Evolutionary conservation across 2,797 vertebrate species (phyloP).

Genomic region (Euthynnus affinis): DNA sequence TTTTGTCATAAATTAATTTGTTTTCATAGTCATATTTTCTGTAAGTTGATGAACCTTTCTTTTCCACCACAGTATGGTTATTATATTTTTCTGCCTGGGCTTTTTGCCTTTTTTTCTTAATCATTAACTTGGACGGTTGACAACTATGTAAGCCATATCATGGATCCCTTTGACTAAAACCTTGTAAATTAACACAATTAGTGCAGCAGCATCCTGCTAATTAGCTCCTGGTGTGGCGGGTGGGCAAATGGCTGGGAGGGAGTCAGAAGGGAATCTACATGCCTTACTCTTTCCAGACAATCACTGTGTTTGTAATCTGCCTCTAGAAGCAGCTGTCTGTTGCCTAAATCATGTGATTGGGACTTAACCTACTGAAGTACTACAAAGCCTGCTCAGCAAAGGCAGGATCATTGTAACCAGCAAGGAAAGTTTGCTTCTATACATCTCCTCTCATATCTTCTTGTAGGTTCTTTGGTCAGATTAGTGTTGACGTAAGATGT

Average conservation of each 20-base stretch:
- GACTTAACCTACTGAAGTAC: slow-evolving; percentile 59
- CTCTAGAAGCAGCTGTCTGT: slow-evolving; percentile 70
- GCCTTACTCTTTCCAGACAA: slow-evolving; percentile 86
- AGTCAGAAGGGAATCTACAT: slow-evolving; percentile 90
- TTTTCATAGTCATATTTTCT: slow-evolving; percentile 34
- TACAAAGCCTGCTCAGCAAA: slow-evolving; percentile 41
- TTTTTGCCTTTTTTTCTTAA: slow-evolving; percentile 86
- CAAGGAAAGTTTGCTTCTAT: slow-evolving; percentile 36
- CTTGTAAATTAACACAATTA: slow-evolving; percentile 99
- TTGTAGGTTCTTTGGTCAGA: slow-evolving; percentile 57
- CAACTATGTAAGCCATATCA: slow-evolving; percentile 92
- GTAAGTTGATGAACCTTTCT: slow-evolving; percentile 46
- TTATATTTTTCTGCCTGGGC: slow-evolving; percentile 83
- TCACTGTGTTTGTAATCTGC: slow-evolving; percentile 81
- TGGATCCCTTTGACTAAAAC: slow-evolving; percentile 98
- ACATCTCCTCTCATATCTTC: slow-evolving; percentile 46
- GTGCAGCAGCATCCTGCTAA: slow-evolving; percentile 98
- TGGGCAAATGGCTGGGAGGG: slow-evolving; percentile 91
- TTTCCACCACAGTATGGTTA: slow-evolving; percentile 55
- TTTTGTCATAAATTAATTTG: background rate
- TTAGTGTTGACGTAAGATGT: slow-evolving; percentile 61
- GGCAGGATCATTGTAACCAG: slow-evolving; percentile 25
- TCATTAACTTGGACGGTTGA: slow-evolving; percentile 94
- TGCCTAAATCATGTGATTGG: slow-evolving; percentile 71
- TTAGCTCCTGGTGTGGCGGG: slow-evolving; percentile 93